Evolutionary conservation across 2,113 vertebrate species (phyloP).

Genomic region (Hemichromis elongatus): DNA sequence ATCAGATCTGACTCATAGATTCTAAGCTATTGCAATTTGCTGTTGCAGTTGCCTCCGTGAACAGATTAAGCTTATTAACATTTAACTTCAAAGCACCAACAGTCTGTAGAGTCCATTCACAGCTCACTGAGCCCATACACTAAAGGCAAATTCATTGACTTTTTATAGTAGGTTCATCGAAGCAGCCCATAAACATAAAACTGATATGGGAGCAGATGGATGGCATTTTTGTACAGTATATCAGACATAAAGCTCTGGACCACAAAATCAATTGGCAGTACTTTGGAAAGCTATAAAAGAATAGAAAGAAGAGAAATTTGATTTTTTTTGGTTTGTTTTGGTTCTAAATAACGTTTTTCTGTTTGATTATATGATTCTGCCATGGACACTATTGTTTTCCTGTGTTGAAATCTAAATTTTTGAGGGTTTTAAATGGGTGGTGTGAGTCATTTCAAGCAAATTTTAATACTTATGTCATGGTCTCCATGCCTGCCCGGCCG

Average conservation of each 20-base stretch:
- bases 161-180: conserved; percentile 38
- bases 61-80: not conserved
- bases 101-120: not conserved
- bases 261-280: not conserved
- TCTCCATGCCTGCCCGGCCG: too few species aligned
- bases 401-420: not conserved
- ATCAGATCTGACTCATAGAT: not conserved
- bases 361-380: not conserved
- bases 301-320: not conserved
- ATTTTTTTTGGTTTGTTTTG: not conserved
- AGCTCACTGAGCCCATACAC: not conserved
- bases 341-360: not conserved
- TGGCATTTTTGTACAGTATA: conserved; percentile 9
- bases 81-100: not conserved
- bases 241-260: not conserved
- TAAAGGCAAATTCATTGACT: conserved; percentile 17
- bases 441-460: not conserved
- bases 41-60: not conserved
- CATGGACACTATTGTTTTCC: not conserved
- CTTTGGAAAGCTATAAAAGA: not conserved
- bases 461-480: not conserved
- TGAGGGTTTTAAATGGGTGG: not conserved
- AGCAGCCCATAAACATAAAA: conserved; percentile 36
- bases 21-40: not conserved
- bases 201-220: conserved; percentile 30